These are phyloP conservation scores for Amphiprion clarkii DNA, from an alignment of 2,797 vertebrate genomes.

Conservation along the genomic window DNA sequence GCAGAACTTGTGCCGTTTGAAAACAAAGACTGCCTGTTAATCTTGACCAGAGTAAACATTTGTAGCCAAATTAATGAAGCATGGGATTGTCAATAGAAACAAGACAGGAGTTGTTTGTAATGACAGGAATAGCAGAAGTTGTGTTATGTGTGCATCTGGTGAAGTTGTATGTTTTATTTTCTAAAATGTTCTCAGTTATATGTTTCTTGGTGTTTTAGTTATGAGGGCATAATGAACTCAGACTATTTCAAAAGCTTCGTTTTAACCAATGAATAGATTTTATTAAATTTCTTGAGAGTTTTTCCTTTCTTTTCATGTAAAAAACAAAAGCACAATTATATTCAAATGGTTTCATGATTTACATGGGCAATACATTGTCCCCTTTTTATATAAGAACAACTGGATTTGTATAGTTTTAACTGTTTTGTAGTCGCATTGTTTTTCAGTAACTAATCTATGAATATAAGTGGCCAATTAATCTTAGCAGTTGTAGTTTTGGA, in stretches of 20 bases:
- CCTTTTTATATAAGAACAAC: neutral
- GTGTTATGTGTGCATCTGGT: constrained; percentile 4
- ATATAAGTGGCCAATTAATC: neutral
- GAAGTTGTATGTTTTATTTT: constrained; percentile 7
- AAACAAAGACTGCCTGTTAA: constrained; percentile 9
- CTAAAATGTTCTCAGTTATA: neutral
- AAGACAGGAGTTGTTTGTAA: neutral
- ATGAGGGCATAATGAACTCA: neutral
- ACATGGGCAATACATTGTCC: neutral
- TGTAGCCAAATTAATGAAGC: neutral
- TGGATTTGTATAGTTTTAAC: constrained; percentile 15
- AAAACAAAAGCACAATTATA: neutral
- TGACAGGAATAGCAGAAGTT: neutral
- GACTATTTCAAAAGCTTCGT: neutral
- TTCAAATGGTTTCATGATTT: neutral
- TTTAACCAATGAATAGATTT: neutral
- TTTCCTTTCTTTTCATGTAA: neutral
- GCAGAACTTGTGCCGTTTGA: neutral
- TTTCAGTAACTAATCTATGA: constrained; percentile 3
- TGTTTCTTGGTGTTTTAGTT: constrained; percentile 13
- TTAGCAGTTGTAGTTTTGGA: neutral
- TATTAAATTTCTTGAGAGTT: neutral
- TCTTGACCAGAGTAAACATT: neutral
- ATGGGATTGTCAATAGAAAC: neutral
- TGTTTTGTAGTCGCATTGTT: neutral